Conservation (phyloP, 2,113 vertebrate species). For the Xyrauchen texanus region DNA sequence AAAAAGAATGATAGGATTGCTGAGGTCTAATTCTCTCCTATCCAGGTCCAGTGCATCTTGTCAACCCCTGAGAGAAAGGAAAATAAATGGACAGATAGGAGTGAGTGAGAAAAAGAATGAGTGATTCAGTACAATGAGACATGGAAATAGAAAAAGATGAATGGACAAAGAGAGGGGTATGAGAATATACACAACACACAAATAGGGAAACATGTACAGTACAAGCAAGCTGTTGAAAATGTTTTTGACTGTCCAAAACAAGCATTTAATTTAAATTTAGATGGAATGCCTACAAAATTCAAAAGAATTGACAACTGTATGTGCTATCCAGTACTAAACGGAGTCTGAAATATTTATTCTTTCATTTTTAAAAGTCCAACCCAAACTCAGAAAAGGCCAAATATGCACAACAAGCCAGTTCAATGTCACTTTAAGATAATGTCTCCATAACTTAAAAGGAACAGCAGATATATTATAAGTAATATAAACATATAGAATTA, state of each 20-base stretch:
- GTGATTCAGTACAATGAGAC: not conserved
- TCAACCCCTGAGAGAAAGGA: conserved; percentile 64
- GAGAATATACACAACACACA: not conserved
- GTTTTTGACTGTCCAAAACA: not conserved
- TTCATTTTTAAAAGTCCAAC: not conserved
- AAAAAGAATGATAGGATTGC: conserved; percentile 61
- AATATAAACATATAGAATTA: not conserved
- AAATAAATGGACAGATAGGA: conserved; percentile 34
- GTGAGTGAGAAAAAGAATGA: conserved; percentile 15
- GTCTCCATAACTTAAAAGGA: not conserved
- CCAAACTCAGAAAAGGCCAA: not conserved
- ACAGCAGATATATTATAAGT: not conserved
- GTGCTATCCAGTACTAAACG: not conserved
- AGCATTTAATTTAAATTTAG: not conserved
- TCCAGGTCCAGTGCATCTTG: conserved; percentile 69
- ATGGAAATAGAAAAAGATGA: too few relatives aligned
- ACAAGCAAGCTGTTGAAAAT: not conserved
- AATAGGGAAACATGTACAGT: not conserved
- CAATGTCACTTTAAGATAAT: not conserved
- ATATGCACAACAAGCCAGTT: not conserved
- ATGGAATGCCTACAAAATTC: not conserved
- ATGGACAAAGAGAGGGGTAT: not conserved
- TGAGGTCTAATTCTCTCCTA: conserved; percentile 66
- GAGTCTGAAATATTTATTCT: not conserved
- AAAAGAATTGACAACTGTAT: not conserved